Evolutionary conservation across 2,797 vertebrate genomes (phyloP), one percentile per base, ranked within the genome.

Genomic region (Sebastiscus tertius): DNA sequence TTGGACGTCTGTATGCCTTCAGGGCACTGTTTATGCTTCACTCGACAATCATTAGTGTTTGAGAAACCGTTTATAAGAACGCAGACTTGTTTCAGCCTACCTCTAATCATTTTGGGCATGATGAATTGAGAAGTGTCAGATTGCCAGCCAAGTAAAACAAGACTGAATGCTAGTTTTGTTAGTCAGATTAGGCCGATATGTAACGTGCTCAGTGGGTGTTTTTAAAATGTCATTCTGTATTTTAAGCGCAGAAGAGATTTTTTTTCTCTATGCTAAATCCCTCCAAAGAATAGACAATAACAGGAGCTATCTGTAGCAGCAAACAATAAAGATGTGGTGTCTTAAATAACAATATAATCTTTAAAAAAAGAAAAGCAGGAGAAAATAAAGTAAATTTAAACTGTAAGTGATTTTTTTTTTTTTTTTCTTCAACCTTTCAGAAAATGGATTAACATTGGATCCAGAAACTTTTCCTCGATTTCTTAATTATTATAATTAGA

Each of bases 181-280:
- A 26, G 46, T 24, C 4, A 8, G 33, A 60, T 24, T 56, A 18
- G 12, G 42, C 12, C 36, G 34, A 42, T 75, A 31, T 71, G 72
- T 39, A 31, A 78, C 27, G 63, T 68, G 82, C 81, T 93, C 87
- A 62, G 86, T 90, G 77, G 84, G 81, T 83, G 58, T 88, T 90
- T 88, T 85, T 63, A 61, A 46, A 65, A 60, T 58, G 31, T 34
- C 1, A 67, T 67, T 31, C 24, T 60, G n/a, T 39, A 10, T 56
- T 59, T 1, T 31, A 68, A 73, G 27, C 63, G 36, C 10, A 79
- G 26, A 22, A 39, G 3, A 55, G 12, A 31, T n/a, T 4, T 13
- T 26, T 12, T 10, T 36, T 26, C 18, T 49, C 16, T 11, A 20
- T 27, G 26, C 20, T 20, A 16, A 71, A 69, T 6, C 6, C 1